A percentile compares a stretch with the other conserved stretches of the same genome.
phyloP scores from a whole-genome alignment of 1,140 invertebrate species.

The Trachymyrmex cornetzi region DNA sequence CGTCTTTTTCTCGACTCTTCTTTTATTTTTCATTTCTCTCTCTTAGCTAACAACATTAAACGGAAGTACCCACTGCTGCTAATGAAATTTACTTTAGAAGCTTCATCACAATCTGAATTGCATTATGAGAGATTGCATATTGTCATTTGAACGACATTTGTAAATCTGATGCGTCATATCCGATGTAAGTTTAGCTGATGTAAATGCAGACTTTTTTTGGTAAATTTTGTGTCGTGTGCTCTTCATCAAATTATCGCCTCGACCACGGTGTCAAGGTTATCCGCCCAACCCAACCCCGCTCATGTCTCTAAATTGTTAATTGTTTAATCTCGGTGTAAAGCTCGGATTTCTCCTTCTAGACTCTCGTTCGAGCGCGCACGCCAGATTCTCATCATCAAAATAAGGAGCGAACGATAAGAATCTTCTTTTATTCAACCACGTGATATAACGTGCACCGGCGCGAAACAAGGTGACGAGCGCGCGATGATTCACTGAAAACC shows the following conservation, averaged over 20 bases:
- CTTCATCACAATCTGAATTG: conserved; percentile 79
- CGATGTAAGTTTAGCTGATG: conserved; percentile 22
- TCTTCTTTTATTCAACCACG: conserved; percentile 55
- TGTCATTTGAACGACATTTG: not conserved
- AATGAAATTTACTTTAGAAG: conserved; percentile 84
- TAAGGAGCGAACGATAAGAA: conserved; percentile 68
- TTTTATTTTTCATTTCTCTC: conserved; percentile 59
- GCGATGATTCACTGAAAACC: conserved; percentile 34
- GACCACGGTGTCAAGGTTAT: conserved; percentile 41
- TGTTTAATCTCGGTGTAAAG: conserved; percentile 43
- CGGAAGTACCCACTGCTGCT: conserved; percentile 79
- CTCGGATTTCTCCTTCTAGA: conserved; percentile 58
- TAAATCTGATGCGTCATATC: conserved; percentile 16
- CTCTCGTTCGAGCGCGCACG: conserved; percentile 46
- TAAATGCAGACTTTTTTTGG: conserved; percentile 38
- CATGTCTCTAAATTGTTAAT: conserved; percentile 18
- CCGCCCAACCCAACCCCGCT: too few species aligned
- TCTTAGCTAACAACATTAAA: conserved; percentile 78
- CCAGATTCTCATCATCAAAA: conserved; percentile 60
- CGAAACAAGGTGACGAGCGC: not conserved
- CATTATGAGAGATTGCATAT: conserved; percentile 66
- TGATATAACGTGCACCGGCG: conserved; percentile 54
- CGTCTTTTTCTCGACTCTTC: conserved; percentile 42
- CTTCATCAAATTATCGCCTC: conserved; percentile 35
- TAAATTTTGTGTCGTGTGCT: not conserved